A percentile compares a stretch with the other conserved stretches of the same genome.
Evolutionary conservation across 2,797 vertebrate species (phyloP).

Genomic region (Megaceryle alcyon): DNA sequence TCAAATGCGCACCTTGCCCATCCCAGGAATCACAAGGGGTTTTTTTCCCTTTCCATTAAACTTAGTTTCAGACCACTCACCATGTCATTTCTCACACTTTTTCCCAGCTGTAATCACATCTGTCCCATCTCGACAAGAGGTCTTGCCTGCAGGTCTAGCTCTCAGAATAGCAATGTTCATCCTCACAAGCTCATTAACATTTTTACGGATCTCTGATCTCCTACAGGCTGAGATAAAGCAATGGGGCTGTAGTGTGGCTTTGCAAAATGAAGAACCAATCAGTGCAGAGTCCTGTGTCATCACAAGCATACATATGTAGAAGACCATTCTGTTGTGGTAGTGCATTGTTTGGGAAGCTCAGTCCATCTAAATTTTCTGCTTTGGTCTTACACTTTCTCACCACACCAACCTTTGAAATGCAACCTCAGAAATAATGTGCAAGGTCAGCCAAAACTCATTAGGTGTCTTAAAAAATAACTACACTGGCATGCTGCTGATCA

Average conservation of each 20-base stretch:
- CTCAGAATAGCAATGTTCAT: background rate
- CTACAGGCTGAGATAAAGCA: background rate
- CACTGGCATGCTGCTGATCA: background rate
- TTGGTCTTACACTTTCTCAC: background rate
- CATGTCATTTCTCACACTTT: background rate
- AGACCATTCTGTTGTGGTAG: accelerated
- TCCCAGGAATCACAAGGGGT: background rate
- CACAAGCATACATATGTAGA: accelerated
- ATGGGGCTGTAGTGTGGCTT: accelerated
- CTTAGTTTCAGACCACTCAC: background rate
- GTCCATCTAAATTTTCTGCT: background rate
- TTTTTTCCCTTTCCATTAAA: background rate
- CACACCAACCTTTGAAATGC: background rate
- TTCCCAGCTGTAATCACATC: background rate
- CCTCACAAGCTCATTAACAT: background rate
- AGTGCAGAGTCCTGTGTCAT: accelerated
- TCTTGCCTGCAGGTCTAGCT: background rate
- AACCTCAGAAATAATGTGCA: background rate
- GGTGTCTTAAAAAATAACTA: background rate
- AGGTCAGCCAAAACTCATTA: background rate
- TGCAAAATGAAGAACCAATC: background rate
- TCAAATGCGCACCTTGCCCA: background rate
- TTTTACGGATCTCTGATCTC: background rate
- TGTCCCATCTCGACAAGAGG: background rate
- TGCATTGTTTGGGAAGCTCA: background rate